phyloP scores from a whole-genome alignment of 2,113 vertebrate species.

The Cnemophilus loriae region DNA sequence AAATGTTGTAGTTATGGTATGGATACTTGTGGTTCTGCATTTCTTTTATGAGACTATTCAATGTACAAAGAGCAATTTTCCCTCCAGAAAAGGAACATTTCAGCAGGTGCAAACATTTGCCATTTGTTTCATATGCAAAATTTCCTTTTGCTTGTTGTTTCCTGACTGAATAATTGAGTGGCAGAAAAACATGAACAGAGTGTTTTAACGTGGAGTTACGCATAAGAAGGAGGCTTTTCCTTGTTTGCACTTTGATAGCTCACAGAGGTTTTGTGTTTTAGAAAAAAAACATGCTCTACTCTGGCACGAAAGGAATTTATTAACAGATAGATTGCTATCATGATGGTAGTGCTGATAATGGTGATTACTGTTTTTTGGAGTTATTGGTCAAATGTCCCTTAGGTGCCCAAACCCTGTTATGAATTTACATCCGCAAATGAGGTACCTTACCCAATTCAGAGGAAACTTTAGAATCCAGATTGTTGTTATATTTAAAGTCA shows the following conservation, averaged over 20 bases:
- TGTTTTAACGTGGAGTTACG: neutral
- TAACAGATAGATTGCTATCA: neutral
- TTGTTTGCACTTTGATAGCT: neutral
- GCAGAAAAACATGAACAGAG: neutral
- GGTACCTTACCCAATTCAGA: neutral
- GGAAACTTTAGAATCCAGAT: neutral
- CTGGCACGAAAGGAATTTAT: neutral
- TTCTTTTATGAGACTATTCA: slow-evolving; percentile 17
- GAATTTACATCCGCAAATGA: neutral
- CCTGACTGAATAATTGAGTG: neutral
- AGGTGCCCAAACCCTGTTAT: neutral
- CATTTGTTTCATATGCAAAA: slow-evolving; percentile 7
- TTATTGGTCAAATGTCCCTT: neutral
- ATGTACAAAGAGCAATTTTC: neutral
- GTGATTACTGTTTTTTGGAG: neutral
- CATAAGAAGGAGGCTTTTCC: neutral
- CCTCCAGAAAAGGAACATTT: slow-evolving; percentile 8
- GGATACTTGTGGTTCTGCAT: slow-evolving; percentile 10
- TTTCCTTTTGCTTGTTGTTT: neutral
- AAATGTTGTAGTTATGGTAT: slow-evolving; percentile 4
- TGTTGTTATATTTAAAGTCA: neutral
- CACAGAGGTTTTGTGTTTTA: neutral
- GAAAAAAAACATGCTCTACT: neutral
- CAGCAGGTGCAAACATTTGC: neutral
- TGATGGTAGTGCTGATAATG: neutral